Evolutionary conservation across 2,113 vertebrate species (phyloP).

Genomic region (Phylloscopus trochiloides): DNA sequence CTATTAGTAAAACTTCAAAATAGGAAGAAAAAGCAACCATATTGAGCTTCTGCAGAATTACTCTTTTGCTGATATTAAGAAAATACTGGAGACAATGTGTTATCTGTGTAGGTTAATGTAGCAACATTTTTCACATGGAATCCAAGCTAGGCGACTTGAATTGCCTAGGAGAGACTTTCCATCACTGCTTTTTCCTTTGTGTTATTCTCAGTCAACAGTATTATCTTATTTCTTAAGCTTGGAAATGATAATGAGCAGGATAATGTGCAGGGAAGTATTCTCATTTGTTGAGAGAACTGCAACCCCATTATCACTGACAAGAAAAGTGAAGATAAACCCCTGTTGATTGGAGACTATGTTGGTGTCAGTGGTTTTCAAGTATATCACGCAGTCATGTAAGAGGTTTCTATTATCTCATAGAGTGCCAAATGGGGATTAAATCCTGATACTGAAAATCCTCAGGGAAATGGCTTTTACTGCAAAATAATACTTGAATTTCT

Average conservation of each 20-base stretch:
- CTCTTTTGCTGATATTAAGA: neutral
- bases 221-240: neutral
- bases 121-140: neutral
- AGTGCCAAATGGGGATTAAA: slow-evolving; percentile 17
- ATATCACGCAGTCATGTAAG: neutral
- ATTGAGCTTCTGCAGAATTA: neutral
- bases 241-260: neutral
- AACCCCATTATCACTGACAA: neutral
- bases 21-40: neutral
- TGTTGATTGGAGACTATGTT: neutral
- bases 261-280: neutral
- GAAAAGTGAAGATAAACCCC: neutral
- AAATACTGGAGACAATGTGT: neutral
- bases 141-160: neutral
- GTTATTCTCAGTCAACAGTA: neutral
- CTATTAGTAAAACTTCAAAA: neutral
- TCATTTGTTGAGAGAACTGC: neutral
- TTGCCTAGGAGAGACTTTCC: neutral
- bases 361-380: neutral
- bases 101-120: neutral
- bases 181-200: neutral
- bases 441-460: neutral
- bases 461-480: neutral
- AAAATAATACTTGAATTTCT: slow-evolving; percentile 7
- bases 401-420: slow-evolving; percentile 36